These are phyloP conservation scores for Esox masquinongy DNA, from an alignment of 2,797 vertebrate species.

Conservation along the genomic window DNA sequence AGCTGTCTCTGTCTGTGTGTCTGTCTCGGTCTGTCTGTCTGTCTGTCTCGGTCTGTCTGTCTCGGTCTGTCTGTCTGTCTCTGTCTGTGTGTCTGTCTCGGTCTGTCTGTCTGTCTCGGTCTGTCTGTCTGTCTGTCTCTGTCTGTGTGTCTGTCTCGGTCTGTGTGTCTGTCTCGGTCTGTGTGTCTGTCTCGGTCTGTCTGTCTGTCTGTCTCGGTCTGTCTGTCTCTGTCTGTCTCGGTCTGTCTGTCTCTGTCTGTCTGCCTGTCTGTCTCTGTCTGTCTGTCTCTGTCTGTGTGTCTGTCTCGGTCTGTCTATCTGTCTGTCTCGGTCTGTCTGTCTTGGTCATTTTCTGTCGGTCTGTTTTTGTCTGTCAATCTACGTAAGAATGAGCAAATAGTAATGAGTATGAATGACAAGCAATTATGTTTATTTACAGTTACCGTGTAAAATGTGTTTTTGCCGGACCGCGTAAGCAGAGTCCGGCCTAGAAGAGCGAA, in stretches of 20 bases:
- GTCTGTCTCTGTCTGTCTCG: constrained; percentile 43
- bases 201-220: too few species aligned
- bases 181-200: constrained; percentile 30
- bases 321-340: constrained; percentile 25
- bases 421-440: too few species aligned
- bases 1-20: constrained; percentile 48
- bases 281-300: constrained; percentile 41
- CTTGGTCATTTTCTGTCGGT: too few species aligned
- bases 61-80: neutral
- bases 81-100: constrained; percentile 42
- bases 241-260: constrained; percentile 3
- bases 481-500: too few species aligned
- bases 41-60: neutral
- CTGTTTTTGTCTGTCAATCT: neutral
- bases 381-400: too few species aligned
- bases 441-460: too few species aligned
- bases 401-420: too few species aligned
- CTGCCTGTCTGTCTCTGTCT: too few species aligned
- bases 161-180: constrained; percentile 35
- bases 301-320: constrained; percentile 39
- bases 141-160: constrained; percentile 37
- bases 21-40: constrained; percentile 23
- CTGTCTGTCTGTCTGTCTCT: constrained; percentile 28
- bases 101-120: constrained; percentile 37
- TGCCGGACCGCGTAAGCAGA: too few species aligned